Evolutionary conservation across 92 coral and sea anemone species (phyloP).

Genomic region (Scolanthus callimorphus): DNA sequence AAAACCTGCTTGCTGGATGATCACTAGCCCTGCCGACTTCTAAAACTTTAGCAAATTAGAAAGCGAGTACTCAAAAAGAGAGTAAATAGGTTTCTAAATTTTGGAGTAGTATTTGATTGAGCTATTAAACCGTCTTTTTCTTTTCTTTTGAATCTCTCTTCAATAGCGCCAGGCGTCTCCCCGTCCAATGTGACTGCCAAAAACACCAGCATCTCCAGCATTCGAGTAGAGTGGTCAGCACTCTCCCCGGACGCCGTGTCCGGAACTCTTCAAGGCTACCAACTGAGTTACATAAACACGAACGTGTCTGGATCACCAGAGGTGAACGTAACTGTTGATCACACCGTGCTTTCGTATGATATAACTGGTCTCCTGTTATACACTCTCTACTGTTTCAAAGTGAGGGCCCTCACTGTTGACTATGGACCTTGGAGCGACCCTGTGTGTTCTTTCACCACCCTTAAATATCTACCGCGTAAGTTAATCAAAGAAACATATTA

Average conservation of each 20-base stretch:
- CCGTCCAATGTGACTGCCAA: no score
- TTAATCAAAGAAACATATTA: background rate
- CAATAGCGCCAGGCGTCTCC: no score
- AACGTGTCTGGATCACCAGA: background rate
- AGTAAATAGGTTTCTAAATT: no score
- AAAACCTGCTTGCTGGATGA: no score
- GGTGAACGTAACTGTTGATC: background rate
- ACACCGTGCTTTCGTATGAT: background rate
- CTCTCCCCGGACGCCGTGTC: background rate
- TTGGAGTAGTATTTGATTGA: no score
- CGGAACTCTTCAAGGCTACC: background rate
- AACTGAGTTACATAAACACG: background rate
- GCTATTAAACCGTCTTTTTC: no score
- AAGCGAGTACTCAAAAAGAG: no score
- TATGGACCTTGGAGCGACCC: background rate
- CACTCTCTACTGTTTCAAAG: background rate
- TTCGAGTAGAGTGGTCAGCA: background rate
- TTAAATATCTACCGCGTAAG: slow-evolving; percentile 1
- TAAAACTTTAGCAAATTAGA: no score
- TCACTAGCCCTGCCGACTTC: no score
- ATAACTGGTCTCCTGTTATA: background rate
- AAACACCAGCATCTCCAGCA: background rate
- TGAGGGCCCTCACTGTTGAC: background rate
- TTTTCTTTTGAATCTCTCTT: no score
- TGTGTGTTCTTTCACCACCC: background rate